Evolutionary conservation across 2,113 vertebrate genomes (phyloP), one percentile per base, ranked within the genome.

Genomic region (Hippocampus abdominalis): DNA sequence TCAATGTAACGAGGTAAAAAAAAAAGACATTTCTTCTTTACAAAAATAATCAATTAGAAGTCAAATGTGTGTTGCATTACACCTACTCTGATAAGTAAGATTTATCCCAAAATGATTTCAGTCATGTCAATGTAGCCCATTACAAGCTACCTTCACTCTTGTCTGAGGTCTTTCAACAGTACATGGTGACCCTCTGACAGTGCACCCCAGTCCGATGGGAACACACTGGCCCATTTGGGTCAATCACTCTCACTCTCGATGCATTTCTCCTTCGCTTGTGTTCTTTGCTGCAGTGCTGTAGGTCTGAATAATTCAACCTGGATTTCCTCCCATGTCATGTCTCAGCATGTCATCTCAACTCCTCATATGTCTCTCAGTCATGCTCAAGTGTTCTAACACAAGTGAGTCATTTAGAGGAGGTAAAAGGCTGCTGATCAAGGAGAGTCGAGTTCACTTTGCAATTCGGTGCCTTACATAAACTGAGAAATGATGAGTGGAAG

Each of bases 391-490:
- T 84, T 89, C 82, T 84, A 89, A 88, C 86, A 89, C 86, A 87
- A 89, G 86, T 92, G 89, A 92, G 85, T 92, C 89, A 92, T 91
- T 90, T 90, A 89, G 85, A 82, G 80, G 81, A 80, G 81, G 86
- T 74, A 86, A 89, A 86, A 83, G 74, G 80, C 85, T 81, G 83
- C 79, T 40, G 87, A 89, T 90, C 79, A 84, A 89, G 86, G 79
- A 84, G 84, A 85, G 78, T 85, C 76, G 81, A 89, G 87, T 88
- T 87, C 65, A 81, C 88, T 88, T 88, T 88, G 79, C 87, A 90
- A 88, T 80, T 84, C 83, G 71, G 61, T 73, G 75, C 71, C 75
- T 91, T 91, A 87, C 84, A 84, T 90, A 90, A 91, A 84, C 85
- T 77, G 81, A 82, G 77, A 86, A 86, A 82, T 82, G 77, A 86